Evolutionary conservation across 1,140 invertebrate species (phyloP).

Genomic region (Neoseiulus cucumeris): DNA sequence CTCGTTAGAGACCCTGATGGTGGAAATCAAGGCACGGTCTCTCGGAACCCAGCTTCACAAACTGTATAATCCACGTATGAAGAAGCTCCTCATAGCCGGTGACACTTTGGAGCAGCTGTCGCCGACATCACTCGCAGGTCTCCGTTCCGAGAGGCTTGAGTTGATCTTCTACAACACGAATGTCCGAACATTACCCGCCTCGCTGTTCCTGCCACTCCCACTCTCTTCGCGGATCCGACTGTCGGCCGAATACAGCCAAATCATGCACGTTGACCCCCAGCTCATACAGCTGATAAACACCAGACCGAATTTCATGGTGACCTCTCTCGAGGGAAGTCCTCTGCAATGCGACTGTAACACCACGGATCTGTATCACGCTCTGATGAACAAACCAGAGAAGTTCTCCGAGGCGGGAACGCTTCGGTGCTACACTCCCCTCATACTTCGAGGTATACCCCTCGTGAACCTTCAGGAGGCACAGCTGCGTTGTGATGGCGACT

Average conservation of each 20-base stretch:
- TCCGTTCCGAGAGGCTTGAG: constrained; percentile 44
- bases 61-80: constrained; percentile 51
- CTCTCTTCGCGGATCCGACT: constrained; percentile 55
- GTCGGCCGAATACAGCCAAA: constrained; percentile 52
- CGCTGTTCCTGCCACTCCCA: constrained; percentile 65
- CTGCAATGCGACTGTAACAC: constrained; percentile 59
- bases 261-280: constrained; percentile 49
- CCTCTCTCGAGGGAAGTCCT: constrained; percentile 51
- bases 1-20: constrained; percentile 38
- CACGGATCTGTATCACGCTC: background rate
- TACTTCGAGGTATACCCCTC: constrained; percentile 12
- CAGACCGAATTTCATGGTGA: constrained; percentile 44
- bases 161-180: constrained; percentile 58
- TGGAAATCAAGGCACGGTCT: constrained; percentile 62
- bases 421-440: constrained; percentile 49
- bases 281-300: constrained; percentile 56
- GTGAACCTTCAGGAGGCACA: background rate
- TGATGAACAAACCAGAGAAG: background rate
- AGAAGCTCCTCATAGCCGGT: constrained; percentile 49
- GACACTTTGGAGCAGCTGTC: constrained; percentile 51
- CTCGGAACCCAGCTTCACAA: constrained; percentile 60
- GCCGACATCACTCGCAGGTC: constrained; percentile 49
- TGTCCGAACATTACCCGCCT: constrained; percentile 46
- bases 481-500: background rate
- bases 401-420: constrained; percentile 34